Evolutionary conservation across 2,888 invertebrate species (phyloP), one percentile per base, ranked within the genome.

Genomic region (Stenolophus ochropezus): DNA sequence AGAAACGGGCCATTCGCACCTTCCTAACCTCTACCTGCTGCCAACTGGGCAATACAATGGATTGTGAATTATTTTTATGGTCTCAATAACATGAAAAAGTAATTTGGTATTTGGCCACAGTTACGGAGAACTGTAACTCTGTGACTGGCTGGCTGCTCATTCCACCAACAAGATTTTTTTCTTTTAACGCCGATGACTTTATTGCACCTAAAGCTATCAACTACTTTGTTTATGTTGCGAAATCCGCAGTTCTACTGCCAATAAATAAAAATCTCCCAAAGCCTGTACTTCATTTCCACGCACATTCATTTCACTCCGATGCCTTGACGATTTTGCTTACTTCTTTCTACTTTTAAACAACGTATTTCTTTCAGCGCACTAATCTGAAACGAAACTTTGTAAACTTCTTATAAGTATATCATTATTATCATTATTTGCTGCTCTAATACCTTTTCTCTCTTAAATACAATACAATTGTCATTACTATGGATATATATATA

Each of bases 61-160:
- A 53, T 73, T 56, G 73, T 80, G 80, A 80, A 73, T 80, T 80
- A 73, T 73, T 80, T 65, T 80, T 71, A 80, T 80, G 56, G 65
- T 49, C 47, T 73, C 71, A 80, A 73, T 80, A 71, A 80, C 73
- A 73, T 80, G 80, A 80, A 80, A 80, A 80, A 53, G 80, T 80
- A 80, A 80, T 80, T 69, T 61, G 16, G 78, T 69, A 51, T 69
- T 78, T 65, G 78, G 69, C 47, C 78, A 2, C 77, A 49, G 73
- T 21, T 33, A 51, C 73, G 49, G n/a, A 18, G 73, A 21, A 21
- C 73, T 73, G 14, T 51, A 49, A 73, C 14, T 47, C 73, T 49
- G 33, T 69, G 33, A 69, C 65, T 69, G 25, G n/a, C 25, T 33
- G 33, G 33, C 65, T 33, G 51, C 51, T 53, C 53, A 27, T 75